phyloP scores from a whole-genome alignment of 2,797 vertebrate species.

The Karalla daura region DNA sequence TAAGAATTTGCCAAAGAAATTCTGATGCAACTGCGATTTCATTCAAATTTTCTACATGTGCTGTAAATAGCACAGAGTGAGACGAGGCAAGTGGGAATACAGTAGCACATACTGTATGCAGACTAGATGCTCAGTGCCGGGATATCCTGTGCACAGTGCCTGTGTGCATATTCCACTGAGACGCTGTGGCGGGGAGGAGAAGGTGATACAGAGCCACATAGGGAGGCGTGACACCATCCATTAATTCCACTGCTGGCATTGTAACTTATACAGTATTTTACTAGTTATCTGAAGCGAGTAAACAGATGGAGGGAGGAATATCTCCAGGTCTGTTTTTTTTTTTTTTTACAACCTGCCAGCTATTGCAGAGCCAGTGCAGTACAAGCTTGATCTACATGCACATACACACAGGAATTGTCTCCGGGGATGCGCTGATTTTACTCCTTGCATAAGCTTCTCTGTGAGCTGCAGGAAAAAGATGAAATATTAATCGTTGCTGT shows the following conservation, averaged over 20 bases:
- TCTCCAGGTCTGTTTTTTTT: conserved; percentile 30
- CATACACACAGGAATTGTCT: conserved; percentile 33
- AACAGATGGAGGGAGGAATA: conserved; percentile 55
- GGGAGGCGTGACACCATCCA: conserved; percentile 39
- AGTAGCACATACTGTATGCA: conserved; percentile 24
- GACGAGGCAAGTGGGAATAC: conserved; percentile 29
- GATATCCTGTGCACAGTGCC: conserved; percentile 24
- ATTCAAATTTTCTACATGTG: not conserved
- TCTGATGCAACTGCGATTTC: not conserved
- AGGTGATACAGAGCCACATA: conserved; percentile 48
- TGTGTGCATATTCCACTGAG: conserved; percentile 30
- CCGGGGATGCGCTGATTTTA: conserved; percentile 62
- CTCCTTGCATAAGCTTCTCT: conserved; percentile 66
- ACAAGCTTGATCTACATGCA: conserved; percentile 18
- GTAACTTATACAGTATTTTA: conserved; percentile 47
- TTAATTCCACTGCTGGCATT: conserved; percentile 52
- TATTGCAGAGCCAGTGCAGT: conserved; percentile 32
- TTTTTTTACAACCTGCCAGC: conserved; percentile 45
- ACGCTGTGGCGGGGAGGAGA: conserved; percentile 18
- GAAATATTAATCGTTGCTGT: conserved; percentile 77
- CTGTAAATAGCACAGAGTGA: conserved; percentile 9
- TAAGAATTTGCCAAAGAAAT: not conserved
- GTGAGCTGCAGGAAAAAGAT: conserved; percentile 70
- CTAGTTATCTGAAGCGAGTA: conserved; percentile 48
- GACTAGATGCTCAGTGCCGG: conserved; percentile 4